Evolutionary conservation across 2,888 invertebrate species (phyloP), one percentile per base, ranked within the genome.

Genomic region (Ochropacha duplaris): DNA sequence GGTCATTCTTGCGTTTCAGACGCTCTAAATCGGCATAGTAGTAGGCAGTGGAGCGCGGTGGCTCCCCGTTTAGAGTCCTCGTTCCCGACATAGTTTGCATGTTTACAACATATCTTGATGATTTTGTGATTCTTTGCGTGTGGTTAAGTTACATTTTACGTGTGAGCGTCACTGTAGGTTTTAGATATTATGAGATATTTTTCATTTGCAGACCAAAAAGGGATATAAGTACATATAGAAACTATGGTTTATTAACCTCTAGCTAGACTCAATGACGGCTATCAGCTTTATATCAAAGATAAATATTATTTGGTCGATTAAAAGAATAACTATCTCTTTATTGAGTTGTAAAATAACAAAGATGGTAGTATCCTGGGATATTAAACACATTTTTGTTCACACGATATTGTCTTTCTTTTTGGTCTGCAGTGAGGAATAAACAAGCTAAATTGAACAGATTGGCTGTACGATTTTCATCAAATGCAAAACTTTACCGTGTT

Each of bases 21-120:
- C 93, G 88, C 52, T 94, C 94, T 0, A 94, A 79, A 65, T 94
- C 94, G 0, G 94, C 94, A 81, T 94, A 94, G 79, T 93, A 92
- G 72, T 93, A 93, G 0, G 93, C 92, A 60, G 94, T 94, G 64
- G 94, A 94, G 72, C 94, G 94, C 65, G 94, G 94, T 14, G 94
- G 94, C 79, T 94, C 94, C 52, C 88, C 90, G 70, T 87, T 86
- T 49, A 88, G 76, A 57, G 90, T 88, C 60, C 92, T 72, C 0
- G 77, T 79, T 0, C 84, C 83, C 34, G 88, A 84, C 81, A 88
- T 65, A 50, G 69, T 79, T 57, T 58, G 67, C 66, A 65, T 68
- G 58, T 19, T 74, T 68, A 78, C 66, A 64, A 71, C 67, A 72
- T 71, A 63, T 54, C 34, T 66, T 54, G 50, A 57, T 36, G 56